Conservation (phyloP, 2,113 vertebrate genomes). For the Petrocephalus microphthalmus region DNA sequence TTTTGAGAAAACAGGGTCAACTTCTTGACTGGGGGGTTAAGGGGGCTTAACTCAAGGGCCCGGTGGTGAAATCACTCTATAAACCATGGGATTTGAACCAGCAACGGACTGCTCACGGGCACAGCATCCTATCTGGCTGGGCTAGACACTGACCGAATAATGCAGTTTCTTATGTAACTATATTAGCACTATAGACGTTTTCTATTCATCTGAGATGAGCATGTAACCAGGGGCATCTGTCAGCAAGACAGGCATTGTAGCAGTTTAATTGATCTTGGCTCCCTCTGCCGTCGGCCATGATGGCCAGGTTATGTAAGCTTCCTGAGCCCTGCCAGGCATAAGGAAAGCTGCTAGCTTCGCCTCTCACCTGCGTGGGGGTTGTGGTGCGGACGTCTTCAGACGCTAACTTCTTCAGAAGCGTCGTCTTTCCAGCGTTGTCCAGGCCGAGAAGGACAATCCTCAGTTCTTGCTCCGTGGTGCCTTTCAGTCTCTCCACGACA, state of each 20-base stretch:
- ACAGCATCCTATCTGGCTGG: neutral
- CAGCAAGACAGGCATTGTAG: neutral
- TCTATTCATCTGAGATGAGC: neutral
- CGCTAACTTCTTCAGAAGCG: constrained; percentile 53
- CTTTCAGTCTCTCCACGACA: constrained; percentile 56
- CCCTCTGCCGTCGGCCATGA: neutral
- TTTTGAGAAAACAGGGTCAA: neutral
- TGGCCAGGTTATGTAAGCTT: neutral
- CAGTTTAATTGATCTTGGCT: neutral
- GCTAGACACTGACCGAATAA: neutral
- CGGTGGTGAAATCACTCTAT: neutral
- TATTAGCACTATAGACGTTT: neutral
- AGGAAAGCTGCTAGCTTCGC: neutral
- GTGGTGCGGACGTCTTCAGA: constrained; percentile 62
- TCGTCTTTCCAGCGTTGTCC: constrained; percentile 66
- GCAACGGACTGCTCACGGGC: neutral
- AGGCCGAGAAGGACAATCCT: constrained; percentile 60
- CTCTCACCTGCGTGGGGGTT: constrained; percentile 58
- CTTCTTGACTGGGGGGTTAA: neutral
- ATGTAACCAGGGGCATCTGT: neutral
- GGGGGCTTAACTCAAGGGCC: neutral
- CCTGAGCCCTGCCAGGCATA: neutral
- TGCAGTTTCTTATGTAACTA: neutral
- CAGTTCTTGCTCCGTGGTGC: constrained; percentile 50
- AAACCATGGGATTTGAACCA: neutral